A percentile compares a stretch with the other conserved stretches of the same genome.
Evolutionary conservation across 64 coral and sea anemone species (phyloP).

Genomic region (Trachythela sp.): DNA sequence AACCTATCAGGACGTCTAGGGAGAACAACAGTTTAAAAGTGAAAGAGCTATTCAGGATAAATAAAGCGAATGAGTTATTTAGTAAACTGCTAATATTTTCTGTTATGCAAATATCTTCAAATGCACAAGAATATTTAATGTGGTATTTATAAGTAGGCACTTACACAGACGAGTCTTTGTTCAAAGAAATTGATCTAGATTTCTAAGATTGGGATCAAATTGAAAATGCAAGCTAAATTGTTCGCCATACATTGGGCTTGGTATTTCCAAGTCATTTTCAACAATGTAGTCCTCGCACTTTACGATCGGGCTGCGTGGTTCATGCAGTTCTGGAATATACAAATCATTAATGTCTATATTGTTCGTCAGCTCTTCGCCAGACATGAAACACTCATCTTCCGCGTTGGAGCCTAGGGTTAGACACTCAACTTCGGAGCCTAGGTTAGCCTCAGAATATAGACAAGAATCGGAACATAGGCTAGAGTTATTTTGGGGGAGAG

Average conservation of each 20-base stretch:
- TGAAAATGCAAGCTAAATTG: neutral
- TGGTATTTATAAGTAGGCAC: neutral
- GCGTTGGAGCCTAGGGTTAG: neutral
- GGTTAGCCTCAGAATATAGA: neutral
- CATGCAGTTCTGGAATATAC: neutral
- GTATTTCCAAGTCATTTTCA: neutral
- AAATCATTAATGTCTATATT: constrained; percentile 8
- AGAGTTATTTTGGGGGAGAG: neutral
- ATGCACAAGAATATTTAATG: neutral
- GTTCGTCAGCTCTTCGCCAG: neutral
- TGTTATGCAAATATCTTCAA: neutral
- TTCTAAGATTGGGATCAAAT: neutral
- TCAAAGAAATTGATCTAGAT: neutral
- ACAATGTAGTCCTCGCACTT: neutral
- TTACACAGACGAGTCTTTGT: neutral
- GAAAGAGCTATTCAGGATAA: too few relatives aligned
- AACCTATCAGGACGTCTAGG: too few relatives aligned
- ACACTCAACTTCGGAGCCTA: neutral
- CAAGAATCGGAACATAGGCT: neutral
- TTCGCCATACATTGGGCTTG: neutral
- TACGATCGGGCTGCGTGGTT: neutral
- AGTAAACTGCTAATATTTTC: neutral
- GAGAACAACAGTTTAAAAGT: too few relatives aligned
- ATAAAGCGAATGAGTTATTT: too few relatives aligned
- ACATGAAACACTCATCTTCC: neutral